Base-by-base conservation (phyloP, 2,888 invertebrate genomes). In the Zootermopsis nevadensis region DNA sequence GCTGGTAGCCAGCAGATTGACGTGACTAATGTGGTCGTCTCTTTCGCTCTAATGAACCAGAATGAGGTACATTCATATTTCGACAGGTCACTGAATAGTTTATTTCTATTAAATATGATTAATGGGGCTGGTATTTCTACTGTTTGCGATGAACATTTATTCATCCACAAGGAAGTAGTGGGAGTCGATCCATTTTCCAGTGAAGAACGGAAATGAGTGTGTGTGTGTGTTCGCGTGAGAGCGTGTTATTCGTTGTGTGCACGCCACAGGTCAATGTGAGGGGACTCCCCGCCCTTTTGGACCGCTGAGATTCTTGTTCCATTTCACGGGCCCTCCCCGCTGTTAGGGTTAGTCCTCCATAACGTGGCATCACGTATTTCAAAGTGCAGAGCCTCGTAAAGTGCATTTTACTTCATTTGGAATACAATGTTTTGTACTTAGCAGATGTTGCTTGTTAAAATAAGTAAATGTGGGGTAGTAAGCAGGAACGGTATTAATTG, bases 371-470 rank as follows among this genome's bases (percentile, higher is more conserved):
- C 69, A 31, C 69, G 69, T 69, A 31, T 31, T 31, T 30, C 33
- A 69, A 22, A 2, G 69, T 69, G 69, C 69, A 69, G 27, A 69
- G 31, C 69, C 31, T 69, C 69, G 33, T 69, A 69, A 69, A 69
- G 33, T 69, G 31, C 69, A 31, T 7, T 33, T 69, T 31, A 31
- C 69, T 12, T 69, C 69, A 6, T 69, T 33, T 22, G 69, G 67
- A 69, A 69, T 15, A 69, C 33, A 69, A 19, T 69, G 69, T 31
- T 69, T 69, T 69, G 27, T 69, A 2, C 33, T 31, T 7, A 27
- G 27, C 12, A n/a, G 24, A 22, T 24, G 66, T 66, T 27, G n/a
- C 66, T 7, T 66, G 66, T 66, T 66, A 66, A 10, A 66, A 7
- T 24, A 66, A 24, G 66, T 15, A 10, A 66, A 2, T 31, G 19